phyloP scores from a whole-genome alignment of 2,888 invertebrate genomes.

The Bhutanitis thaidina region DNA sequence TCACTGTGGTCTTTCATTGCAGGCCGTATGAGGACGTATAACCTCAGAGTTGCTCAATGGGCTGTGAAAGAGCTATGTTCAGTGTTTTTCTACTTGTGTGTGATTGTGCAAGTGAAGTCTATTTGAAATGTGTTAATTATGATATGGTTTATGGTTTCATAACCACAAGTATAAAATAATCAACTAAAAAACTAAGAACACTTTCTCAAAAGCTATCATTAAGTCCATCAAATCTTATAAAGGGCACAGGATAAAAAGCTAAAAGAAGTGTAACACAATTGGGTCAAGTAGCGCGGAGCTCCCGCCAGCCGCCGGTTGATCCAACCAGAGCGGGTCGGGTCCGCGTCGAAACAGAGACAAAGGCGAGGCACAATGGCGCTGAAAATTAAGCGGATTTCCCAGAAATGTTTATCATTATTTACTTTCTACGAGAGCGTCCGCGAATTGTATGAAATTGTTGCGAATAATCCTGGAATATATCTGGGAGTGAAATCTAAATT shows the following conservation, averaged over 20 bases:
- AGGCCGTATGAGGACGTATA: no score
- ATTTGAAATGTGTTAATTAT: no score
- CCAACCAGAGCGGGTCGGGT: neutral
- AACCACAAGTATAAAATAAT: neutral
- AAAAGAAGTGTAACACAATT: conserved; percentile 15
- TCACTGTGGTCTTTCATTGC: no score
- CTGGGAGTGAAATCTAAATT: conserved; percentile 6
- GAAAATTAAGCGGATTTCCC: conserved; percentile 10
- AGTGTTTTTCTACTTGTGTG: no score
- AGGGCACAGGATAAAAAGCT: conserved; percentile 6
- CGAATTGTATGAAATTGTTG: conserved; percentile 5
- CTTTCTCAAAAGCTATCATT: neutral
- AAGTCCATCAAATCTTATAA: conserved; percentile 3
- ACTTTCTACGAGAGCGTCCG: conserved; percentile 1
- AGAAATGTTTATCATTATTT: conserved; percentile 14
- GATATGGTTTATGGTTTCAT: no score
- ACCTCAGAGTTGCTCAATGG: no score
- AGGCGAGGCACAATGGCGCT: conserved; percentile 4
- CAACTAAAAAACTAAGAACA: neutral
- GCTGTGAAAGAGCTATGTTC: no score
- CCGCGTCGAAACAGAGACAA: conserved; percentile 1
- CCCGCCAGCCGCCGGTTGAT: neutral
- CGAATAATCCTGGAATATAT: conserved; percentile 5
- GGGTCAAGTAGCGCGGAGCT: conserved; percentile 3
- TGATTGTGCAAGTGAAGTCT: no score